Evolutionary conservation across 2,797 vertebrate genomes (phyloP), one percentile per base, ranked within the genome.

Genomic region (Molothrus ater): DNA sequence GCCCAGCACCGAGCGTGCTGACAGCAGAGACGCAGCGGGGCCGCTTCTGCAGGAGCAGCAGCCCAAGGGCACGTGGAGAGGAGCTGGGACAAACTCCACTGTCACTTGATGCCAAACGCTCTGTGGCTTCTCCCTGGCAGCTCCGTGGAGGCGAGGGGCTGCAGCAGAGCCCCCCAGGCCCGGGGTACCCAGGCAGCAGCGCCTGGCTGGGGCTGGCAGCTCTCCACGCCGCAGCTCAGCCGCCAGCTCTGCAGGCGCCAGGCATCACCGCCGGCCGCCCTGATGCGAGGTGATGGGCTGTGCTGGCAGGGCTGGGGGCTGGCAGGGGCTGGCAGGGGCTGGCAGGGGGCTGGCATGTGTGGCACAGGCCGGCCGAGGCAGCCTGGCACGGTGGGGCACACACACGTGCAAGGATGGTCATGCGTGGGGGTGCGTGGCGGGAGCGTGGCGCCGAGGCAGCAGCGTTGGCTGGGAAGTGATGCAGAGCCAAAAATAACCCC

Each of bases 401-500:
- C 2, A 1, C 10, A 17, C 0, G 10, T 5, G 40, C 9, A 5
- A 19, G 72, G 60, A 11, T 6, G 88, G 80, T 53, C 38, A n/a
- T 1, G 59, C 12, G 11, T 32, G 50, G 16, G 51, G 59, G 17
- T 28, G 71, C 3, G 2, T n/a, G 94, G 80, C 86, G 54, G 80
- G 54, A 73, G 82, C 40, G 85, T 1, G 13, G 78, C 26, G 6
- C 6, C 1, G 24, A 87, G 86, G 93, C 13, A 2, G 89, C 73
- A 10, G 83, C n/a, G 3, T 63, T 54, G 29, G 81, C 79, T 59
- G 93, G 75, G 83, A 54, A 90, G 75, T 71, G 90, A 88, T 93
- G 90, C 95, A 95, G 96, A 96, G 90, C 90, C 93, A 94, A 95
- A 95, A 96, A 96, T 93, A 96, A 91, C 72, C 89, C 95, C 92